Evolutionary conservation across 2,888 invertebrate genomes (phyloP).

Genomic region (Mimachlamys varia): DNA sequence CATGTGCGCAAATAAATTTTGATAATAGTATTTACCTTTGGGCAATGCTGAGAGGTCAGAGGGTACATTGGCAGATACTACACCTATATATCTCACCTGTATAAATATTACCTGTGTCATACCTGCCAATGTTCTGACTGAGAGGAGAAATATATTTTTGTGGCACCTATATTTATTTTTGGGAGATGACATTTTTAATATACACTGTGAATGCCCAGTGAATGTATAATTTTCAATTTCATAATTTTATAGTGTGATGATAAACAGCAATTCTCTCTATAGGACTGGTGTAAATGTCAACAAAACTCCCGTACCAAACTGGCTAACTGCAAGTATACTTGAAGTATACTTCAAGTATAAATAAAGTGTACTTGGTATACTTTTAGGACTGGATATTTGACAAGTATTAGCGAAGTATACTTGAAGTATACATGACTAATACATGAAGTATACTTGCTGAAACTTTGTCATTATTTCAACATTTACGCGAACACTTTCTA

Average conservation of each 20-base stretch:
- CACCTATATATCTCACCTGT: not conserved
- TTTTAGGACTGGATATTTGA: too few relatives aligned
- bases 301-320: too few relatives aligned
- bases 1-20: slow-evolving; percentile 26
- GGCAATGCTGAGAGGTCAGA: not conserved
- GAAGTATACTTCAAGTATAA: too few relatives aligned
- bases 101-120: not conserved
- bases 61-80: not conserved
- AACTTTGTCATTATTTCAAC: too few relatives aligned
- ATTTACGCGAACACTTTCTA: too few relatives aligned
- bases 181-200: not conserved
- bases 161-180: slow-evolving; percentile 16
- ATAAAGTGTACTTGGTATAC: too few relatives aligned
- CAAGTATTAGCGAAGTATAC: too few relatives aligned
- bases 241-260: not conserved
- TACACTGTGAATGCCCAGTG: not conserved
- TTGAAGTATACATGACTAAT: too few relatives aligned
- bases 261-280: too few relatives aligned
- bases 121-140: not conserved
- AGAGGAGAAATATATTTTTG: not conserved
- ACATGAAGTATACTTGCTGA: too few relatives aligned
- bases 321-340: too few relatives aligned
- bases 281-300: too few relatives aligned
- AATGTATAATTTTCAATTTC: not conserved
- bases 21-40: not conserved